Percentiles rank a stretch among this genome's conserved stretches.
phyloP scores from a whole-genome alignment of 2,113 vertebrate species.

The Melanocharis versteri region DNA sequence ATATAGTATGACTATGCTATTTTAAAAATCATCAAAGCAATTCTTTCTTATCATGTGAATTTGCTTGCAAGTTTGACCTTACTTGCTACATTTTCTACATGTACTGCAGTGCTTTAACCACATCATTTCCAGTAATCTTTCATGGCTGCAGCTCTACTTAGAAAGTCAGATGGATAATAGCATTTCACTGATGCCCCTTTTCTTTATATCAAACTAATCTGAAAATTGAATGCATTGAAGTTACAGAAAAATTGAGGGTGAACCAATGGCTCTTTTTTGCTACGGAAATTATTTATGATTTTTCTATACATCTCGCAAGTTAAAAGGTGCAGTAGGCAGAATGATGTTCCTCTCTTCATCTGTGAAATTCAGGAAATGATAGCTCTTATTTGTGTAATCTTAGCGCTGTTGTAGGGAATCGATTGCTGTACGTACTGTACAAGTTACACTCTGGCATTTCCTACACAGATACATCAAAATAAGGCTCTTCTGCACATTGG shows the following conservation, averaged over 20 bases:
- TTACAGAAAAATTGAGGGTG: not conserved
- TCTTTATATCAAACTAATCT: not conserved
- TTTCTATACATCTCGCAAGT: not conserved
- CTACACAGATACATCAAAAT: not conserved
- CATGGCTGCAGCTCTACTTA: not conserved
- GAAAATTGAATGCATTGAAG: not conserved
- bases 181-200: not conserved
- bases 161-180: slow-evolving; percentile 2
- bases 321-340: not conserved
- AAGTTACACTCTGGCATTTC: not conserved
- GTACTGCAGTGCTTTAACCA: not conserved
- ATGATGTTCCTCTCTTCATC: not conserved
- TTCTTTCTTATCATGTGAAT: slow-evolving; percentile 17
- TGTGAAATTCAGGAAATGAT: not conserved
- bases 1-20: slow-evolving; percentile 15
- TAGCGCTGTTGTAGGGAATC: not conserved
- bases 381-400: not conserved
- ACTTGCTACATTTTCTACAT: not conserved
- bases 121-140: slow-evolving; percentile 12
- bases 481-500: not conserved
- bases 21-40: slow-evolving; percentile 52
- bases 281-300: not conserved
- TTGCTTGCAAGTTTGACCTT: slow-evolving; percentile 52
- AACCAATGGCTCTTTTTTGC: not conserved
- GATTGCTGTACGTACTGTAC: not conserved